Evolutionary conservation across 2,888 invertebrate species (phyloP).

Genomic region (Pardosa pseudoannulata): DNA sequence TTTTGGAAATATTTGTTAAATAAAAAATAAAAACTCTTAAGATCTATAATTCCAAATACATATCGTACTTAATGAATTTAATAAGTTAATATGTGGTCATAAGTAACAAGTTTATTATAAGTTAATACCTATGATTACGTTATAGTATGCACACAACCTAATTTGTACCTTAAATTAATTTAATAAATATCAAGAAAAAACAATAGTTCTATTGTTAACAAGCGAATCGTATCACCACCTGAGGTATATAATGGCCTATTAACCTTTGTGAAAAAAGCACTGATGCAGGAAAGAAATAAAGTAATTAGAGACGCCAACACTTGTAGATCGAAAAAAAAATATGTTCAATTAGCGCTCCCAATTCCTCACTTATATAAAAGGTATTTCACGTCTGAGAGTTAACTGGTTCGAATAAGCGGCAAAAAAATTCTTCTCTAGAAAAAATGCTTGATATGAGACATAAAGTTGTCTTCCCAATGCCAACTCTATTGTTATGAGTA

Average conservation of each 20-base stretch:
- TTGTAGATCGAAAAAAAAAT: not conserved
- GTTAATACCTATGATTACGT: too few species aligned
- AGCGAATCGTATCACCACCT: not conserved
- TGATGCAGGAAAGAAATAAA: not conserved
- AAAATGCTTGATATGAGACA: not conserved
- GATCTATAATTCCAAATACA: too few species aligned
- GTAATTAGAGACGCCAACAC: not conserved
- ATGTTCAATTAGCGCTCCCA: not conserved
- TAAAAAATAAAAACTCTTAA: too few species aligned
- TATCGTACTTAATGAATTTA: too few species aligned
- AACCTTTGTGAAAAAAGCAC: not conserved
- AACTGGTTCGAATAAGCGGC: not conserved
- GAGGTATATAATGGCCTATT: not conserved
- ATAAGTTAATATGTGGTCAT: too few species aligned
- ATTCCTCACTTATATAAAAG: not conserved
- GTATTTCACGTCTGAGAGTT: not conserved
- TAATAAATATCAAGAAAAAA: too few species aligned
- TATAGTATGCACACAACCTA: too few species aligned
- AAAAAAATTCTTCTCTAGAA: not conserved
- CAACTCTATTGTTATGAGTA: constrained; percentile 25
- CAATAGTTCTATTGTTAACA: too few species aligned
- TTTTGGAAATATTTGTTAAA: too few species aligned
- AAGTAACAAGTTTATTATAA: too few species aligned
- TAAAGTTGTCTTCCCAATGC: not conserved
- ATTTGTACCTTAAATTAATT: too few species aligned